Base-by-base conservation (phyloP, 2,888 invertebrate genomes). In the Apotomis capreana region DNA sequence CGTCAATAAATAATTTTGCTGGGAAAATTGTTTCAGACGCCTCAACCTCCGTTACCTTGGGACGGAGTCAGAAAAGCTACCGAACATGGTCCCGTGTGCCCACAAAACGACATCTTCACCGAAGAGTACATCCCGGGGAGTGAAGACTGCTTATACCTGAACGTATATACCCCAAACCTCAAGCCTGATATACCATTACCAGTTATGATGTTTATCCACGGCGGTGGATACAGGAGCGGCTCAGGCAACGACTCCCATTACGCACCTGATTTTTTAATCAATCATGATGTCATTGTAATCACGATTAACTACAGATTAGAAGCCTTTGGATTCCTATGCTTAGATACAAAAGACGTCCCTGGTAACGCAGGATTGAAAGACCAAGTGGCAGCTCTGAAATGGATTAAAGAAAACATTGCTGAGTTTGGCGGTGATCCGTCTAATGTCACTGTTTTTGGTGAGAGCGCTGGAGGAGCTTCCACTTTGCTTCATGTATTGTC, bases 331-430 rank as follows among this genome's bases (percentile, higher is more conserved):
- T 95, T 95, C 76, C 82, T 95, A 0, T 94, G 94, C 40, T 88
- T 94, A 0, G 87, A 86, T 13, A 94, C 94, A 15, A 79, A 80
- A 65, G 94, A 93, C 59, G 94, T 94, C 0, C 94, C 95, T 0
- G 95, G 95, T 3, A 95, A 95, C 80, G 94, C 94, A 72, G 94
- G 94, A 0, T 77, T 94, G 15, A 94, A 94, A 76, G 87, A 88
- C 57, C 86, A 86, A 80, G 83, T 83, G 0, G 79, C 80, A 5
- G 87, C 87, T 15, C 70, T 87, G 26, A 82, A 77, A 69, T 88
- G 87, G 87, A 80, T 87, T 0, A 77, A 83, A 46, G 77, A 79
- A 13, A 87, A 87, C 62, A 85, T 87, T n/a, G 51, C 64, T 0
- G 74, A 74, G 6, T 87, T 87, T 67, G 87, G 87, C 10, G 87